Evolutionary conservation across 2,888 invertebrate species (phyloP).

Genomic region (Cosmia trapezina): DNA sequence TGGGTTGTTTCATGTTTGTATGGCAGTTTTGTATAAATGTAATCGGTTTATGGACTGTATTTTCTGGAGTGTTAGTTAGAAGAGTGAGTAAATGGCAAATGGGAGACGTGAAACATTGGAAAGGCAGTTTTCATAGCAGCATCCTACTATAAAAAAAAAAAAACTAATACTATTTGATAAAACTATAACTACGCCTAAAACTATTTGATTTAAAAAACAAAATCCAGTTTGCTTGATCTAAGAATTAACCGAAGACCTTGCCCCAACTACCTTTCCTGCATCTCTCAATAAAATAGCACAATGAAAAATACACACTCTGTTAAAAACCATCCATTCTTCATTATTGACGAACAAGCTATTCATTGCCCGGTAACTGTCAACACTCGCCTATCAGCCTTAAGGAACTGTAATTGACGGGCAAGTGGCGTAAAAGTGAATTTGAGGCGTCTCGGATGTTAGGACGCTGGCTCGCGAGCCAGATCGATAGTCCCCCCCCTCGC

Average conservation of each 20-base stretch:
- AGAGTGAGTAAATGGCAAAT: not conserved
- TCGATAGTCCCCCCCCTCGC: constrained; percentile 71
- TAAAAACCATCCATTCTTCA: constrained; percentile 12
- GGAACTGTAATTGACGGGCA: constrained; percentile 75
- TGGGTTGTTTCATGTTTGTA: not conserved
- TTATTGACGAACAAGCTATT: constrained; percentile 41
- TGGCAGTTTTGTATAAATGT: not conserved
- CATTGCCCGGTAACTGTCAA: constrained; percentile 58
- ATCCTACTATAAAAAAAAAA: not conserved
- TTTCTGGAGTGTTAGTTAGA: not conserved
- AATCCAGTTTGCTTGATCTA: not conserved
- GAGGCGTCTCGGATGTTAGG: constrained; percentile 70
- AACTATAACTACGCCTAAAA: too few species aligned
- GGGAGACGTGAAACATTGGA: not conserved
- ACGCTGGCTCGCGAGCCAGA: constrained; percentile 71
- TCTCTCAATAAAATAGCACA: not conserved
- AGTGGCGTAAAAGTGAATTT: constrained; percentile 82
- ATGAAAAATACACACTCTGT: not conserved
- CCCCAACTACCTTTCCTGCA: not conserved
- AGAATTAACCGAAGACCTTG: not conserved
- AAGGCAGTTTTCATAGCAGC: not conserved
- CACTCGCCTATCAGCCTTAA: constrained; percentile 70
- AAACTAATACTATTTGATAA: not conserved
- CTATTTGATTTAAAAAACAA: not conserved
- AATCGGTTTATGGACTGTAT: not conserved